Percentiles rank a stretch among this genome's conserved stretches.
Conservation (phyloP, 2,113 vertebrate species). For the Glaucidium brasilianum region DNA sequence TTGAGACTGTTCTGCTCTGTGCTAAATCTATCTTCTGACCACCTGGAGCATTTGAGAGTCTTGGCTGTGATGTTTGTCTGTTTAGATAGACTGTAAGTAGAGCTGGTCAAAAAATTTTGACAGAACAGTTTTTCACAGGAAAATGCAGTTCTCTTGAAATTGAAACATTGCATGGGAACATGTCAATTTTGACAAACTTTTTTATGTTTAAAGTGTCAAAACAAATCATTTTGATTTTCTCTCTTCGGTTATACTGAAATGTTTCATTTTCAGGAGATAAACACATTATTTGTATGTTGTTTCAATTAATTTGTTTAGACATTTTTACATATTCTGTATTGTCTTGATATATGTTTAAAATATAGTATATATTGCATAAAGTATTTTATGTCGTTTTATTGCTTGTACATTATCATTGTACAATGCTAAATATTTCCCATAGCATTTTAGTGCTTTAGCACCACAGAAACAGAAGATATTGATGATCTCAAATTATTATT, state of each 20-base stretch:
- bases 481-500: neutral
- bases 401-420: neutral
- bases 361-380: neutral
- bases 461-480: neutral
- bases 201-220: conserved; percentile 32
- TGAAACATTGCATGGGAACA: neutral
- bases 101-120: conserved; percentile 64
- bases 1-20: conserved; percentile 32
- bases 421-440: neutral
- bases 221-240: conserved; percentile 34
- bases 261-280: conserved; percentile 21
- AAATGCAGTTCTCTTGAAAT: conserved; percentile 1
- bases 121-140: conserved; percentile 44
- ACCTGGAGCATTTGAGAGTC: conserved; percentile 53
- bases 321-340: neutral
- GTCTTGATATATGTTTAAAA: neutral
- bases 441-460: neutral
- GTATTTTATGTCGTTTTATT: neutral
- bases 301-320: conserved; percentile 60
- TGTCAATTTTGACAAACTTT: conserved; percentile 52
- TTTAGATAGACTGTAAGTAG: conserved; percentile 38
- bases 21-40: conserved; percentile 58
- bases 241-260: neutral
- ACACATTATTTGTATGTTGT: conserved; percentile 19
- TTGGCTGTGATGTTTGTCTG: conserved; percentile 53